phyloP scores from a whole-genome alignment of 2,797 vertebrate species.

The Salarias fasciatus region DNA sequence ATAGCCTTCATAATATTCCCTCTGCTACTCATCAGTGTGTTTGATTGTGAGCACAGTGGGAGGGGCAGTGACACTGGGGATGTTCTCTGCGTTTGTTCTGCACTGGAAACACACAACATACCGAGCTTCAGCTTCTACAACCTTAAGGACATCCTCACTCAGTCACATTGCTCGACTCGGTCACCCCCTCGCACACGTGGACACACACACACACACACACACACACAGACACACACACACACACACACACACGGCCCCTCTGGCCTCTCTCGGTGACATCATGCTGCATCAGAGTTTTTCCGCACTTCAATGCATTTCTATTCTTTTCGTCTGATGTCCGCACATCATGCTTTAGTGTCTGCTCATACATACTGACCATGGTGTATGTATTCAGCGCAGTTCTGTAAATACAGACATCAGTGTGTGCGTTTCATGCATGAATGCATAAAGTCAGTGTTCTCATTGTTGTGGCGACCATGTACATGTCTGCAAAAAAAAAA shows the following conservation, averaged over 20 bases:
- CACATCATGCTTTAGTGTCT: constrained; percentile 71
- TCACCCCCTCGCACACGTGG: constrained; percentile 2
- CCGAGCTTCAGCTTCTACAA: constrained; percentile 46
- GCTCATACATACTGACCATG: constrained; percentile 75
- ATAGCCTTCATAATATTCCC: constrained; percentile 40
- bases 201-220: too few relatives aligned
- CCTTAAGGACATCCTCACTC: constrained; percentile 35
- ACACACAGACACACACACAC: constrained; percentile 17
- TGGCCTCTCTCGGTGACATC: constrained; percentile 60
- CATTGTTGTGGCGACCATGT: constrained; percentile 30
- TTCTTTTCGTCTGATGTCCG: constrained; percentile 71
- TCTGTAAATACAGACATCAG: constrained; percentile 73
- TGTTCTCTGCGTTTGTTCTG: constrained; percentile 20
- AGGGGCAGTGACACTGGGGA: constrained; percentile 6
- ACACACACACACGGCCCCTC: constrained; percentile 25
- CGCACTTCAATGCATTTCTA: constrained; percentile 68
- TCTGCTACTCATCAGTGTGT: constrained; percentile 38
- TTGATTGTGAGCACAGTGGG: constrained; percentile 34
- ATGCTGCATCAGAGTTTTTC: constrained; percentile 69
- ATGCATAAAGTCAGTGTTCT: constrained; percentile 65
- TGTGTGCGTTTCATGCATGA: constrained; percentile 73
- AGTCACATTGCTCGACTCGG: constrained; percentile 45
- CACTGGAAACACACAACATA: constrained; percentile 29
- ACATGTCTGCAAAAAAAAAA: constrained; percentile 31
- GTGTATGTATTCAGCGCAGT: constrained; percentile 76